Conservation (phyloP, 2,888 invertebrate species). For the Melikaiella ostensackeni region DNA sequence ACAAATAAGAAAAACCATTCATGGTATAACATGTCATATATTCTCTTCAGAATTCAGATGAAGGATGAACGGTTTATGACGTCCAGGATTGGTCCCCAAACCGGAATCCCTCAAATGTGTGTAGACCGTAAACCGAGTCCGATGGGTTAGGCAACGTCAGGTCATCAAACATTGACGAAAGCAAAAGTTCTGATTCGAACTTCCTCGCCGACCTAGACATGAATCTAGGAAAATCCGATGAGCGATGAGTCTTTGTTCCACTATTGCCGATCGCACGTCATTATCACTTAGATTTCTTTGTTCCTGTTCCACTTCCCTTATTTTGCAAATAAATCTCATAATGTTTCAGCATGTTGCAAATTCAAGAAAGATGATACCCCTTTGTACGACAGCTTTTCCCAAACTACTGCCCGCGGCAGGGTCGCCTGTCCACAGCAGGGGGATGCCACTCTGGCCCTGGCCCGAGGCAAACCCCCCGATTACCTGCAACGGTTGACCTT, state of each 20-base stretch:
- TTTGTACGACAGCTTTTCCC: too few species aligned
- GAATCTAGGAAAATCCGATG: constrained; percentile 51
- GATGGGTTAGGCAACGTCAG: constrained; percentile 23
- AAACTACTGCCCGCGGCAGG: too few species aligned
- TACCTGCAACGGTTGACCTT: too few species aligned
- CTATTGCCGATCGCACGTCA: constrained; percentile 45
- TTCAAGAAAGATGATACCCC: too few species aligned
- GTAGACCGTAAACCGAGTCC: background rate
- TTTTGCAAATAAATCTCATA: constrained; percentile 44
- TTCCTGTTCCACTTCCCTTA: constrained; percentile 61
- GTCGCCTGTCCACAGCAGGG: too few species aligned
- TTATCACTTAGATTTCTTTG: constrained; percentile 58
- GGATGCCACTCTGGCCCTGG: too few species aligned
- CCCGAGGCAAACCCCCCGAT: too few species aligned
- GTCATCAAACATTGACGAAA: constrained; percentile 53
- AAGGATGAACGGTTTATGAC: background rate
- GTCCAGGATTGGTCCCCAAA: constrained; percentile 4
- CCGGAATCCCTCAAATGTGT: constrained; percentile 17
- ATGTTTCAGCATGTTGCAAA: background rate
- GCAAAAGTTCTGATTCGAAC: constrained; percentile 56
- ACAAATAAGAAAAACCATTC: constrained; percentile 2
- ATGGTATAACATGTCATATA: background rate
- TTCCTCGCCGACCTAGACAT: constrained; percentile 51
- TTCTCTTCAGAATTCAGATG: background rate
- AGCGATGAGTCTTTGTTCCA: constrained; percentile 42